Conservation (phyloP, 1,140 invertebrate species). For the Polyergus mexicanus region DNA sequence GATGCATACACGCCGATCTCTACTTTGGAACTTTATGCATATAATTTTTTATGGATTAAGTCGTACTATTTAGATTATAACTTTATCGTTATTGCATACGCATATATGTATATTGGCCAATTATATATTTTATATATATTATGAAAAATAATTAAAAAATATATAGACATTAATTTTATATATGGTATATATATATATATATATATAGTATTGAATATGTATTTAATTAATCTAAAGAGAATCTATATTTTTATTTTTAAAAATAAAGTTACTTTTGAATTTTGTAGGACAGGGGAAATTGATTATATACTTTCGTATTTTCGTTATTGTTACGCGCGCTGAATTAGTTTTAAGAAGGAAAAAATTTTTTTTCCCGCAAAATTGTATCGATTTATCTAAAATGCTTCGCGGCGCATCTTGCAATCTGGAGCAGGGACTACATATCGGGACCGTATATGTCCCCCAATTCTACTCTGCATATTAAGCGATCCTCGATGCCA, state of each 20-base stretch:
- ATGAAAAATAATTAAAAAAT: background rate
- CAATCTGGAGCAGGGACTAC: slow-evolving; percentile 52
- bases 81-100: background rate
- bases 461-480: slow-evolving; percentile 75
- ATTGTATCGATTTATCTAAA: slow-evolving; percentile 17
- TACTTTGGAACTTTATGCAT: slow-evolving; percentile 8
- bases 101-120: background rate
- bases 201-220: too few relatives aligned
- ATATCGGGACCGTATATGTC: slow-evolving; percentile 64
- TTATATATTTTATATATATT: background rate
- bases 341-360: background rate
- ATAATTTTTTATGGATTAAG: background rate
- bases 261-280: background rate
- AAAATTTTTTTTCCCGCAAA: background rate
- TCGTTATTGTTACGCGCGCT: background rate
- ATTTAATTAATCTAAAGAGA: background rate
- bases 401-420: slow-evolving; percentile 47
- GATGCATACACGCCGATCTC: background rate
- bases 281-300: background rate
- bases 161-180: too few relatives aligned
- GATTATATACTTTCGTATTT: background rate
- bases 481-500: slow-evolving; percentile 75
- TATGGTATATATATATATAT: too few relatives aligned
- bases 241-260: background rate
- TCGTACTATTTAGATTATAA: background rate